A percentile compares a stretch with the other conserved stretches of the same genome.
Conservation (phyloP, 2,113 vertebrate species). For the Pachyramphus minor region DNA sequence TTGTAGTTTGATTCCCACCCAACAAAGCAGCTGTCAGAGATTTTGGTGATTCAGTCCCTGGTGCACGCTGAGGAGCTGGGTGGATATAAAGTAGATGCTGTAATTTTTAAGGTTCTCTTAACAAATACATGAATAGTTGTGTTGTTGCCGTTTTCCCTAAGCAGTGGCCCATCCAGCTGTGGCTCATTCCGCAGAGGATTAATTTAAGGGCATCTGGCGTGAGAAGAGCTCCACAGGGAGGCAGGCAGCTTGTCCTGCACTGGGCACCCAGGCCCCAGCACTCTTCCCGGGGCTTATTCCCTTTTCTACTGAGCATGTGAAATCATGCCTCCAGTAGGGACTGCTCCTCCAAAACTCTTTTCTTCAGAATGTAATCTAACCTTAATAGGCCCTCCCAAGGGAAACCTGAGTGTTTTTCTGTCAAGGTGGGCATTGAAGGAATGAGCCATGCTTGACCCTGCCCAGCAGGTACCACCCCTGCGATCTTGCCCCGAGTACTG, state of each 20-base stretch:
- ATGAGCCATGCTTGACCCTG: rapidly evolving
- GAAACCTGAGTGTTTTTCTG: neutral
- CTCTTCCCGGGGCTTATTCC: neutral
- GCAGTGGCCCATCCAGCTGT: neutral
- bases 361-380: neutral
- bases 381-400: neutral
- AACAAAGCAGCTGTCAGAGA: constrained; percentile 68
- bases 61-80: neutral
- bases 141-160: neutral
- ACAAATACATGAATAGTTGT: constrained; percentile 44
- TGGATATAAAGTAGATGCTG: constrained; percentile 36
- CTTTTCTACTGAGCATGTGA: neutral
- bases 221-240: neutral
- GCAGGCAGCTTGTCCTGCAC: rapidly evolving
- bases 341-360: neutral
- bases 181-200: neutral
- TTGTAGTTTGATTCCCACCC: constrained; percentile 57
- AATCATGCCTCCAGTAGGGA: neutral
- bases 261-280: rapidly evolving
- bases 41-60: constrained; percentile 50
- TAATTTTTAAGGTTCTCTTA: constrained; percentile 18
- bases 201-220: neutral
- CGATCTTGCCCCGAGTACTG: rapidly evolving
- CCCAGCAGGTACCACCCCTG: too few species aligned
- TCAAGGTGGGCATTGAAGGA: rapidly evolving